Percentiles rank a stretch among this genome's conserved stretches.
phyloP scores from a whole-genome alignment of 2,888 invertebrate genomes.

The Drosophila planitibia region DNA sequence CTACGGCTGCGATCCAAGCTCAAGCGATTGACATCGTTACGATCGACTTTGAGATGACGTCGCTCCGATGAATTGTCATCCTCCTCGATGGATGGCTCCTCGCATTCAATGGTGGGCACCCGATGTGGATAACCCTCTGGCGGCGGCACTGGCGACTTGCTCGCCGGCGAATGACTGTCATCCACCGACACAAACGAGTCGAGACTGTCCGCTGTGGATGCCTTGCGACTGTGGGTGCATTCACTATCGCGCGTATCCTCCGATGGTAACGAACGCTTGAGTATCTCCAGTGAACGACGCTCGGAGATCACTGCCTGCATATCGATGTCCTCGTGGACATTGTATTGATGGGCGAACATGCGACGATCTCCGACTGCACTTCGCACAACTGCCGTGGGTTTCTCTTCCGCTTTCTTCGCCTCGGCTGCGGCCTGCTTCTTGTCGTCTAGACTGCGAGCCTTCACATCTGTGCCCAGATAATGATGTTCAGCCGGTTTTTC shows the following conservation, averaged over 20 bases:
- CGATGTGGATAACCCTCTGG: constrained; percentile 80
- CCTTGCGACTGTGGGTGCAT: constrained; percentile 83
- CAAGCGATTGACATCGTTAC: constrained; percentile 81
- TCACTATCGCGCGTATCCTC: constrained; percentile 85
- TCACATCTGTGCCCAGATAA: constrained; percentile 88
- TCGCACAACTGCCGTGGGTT: constrained; percentile 73
- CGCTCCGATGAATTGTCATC: constrained; percentile 83
- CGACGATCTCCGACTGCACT: constrained; percentile 82
- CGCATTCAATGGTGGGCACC: constrained; percentile 85
- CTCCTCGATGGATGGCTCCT: constrained; percentile 85
- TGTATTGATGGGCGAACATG: constrained; percentile 84
- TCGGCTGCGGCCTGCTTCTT: constrained; percentile 85
- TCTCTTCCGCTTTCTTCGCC: constrained; percentile 85
- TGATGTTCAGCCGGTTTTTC: constrained; percentile 88
- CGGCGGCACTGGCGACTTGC: constrained; percentile 79
- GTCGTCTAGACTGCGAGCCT: constrained; percentile 90
- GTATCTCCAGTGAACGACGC: constrained; percentile 88
- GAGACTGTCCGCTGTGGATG: constrained; percentile 86
- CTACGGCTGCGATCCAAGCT: constrained; percentile 87
- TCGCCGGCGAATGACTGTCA: constrained; percentile 88
- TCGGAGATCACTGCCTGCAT: constrained; percentile 88
- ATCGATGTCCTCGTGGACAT: constrained; percentile 86
- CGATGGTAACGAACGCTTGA: constrained; percentile 87
- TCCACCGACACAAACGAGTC: constrained; percentile 86
- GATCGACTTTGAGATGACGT: constrained; percentile 82